Conservation (phyloP, 23 tunicate species). For the Ciona savignyi region DNA sequence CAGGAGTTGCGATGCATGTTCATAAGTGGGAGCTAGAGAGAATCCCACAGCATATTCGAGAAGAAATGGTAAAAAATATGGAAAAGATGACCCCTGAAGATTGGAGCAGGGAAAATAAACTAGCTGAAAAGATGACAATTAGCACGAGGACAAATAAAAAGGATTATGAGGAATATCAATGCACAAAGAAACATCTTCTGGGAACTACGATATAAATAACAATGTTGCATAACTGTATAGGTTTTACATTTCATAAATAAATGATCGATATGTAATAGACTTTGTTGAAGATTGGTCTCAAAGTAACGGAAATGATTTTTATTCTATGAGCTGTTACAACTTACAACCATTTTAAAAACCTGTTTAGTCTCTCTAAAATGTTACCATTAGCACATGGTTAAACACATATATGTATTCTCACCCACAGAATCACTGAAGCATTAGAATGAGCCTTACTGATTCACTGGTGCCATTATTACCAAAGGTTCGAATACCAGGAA, state of each 20-base stretch:
- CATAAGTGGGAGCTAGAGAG: slow-evolving; percentile 71
- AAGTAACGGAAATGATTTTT: too few species aligned
- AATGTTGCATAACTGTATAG: not conserved
- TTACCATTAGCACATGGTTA: too few species aligned
- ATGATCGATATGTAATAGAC: too few species aligned
- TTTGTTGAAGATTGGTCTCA: too few species aligned
- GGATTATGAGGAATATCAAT: slow-evolving; percentile 77
- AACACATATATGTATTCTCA: too few species aligned
- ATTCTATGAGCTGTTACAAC: too few species aligned
- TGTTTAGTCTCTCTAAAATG: too few species aligned
- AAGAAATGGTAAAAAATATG: slow-evolving; percentile 53
- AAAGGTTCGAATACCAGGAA: slow-evolving; percentile 33
- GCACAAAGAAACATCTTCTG: slow-evolving; percentile 47
- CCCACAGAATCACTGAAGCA: too few species aligned
- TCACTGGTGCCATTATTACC: slow-evolving; percentile 22
- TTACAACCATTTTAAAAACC: too few species aligned
- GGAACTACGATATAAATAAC: slow-evolving; percentile 32
- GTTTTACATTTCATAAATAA: too few species aligned
- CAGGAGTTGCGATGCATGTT: slow-evolving; percentile 96
- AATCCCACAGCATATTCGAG: slow-evolving; percentile 53
- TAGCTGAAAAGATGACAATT: slow-evolving; percentile 14
- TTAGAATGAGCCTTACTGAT: not conserved
- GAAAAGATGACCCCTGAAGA: slow-evolving; percentile 51
- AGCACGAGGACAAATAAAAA: slow-evolving; percentile 9
- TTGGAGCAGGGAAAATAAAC: slow-evolving; percentile 28